Percentiles rank a stretch among this genome's conserved stretches.
Evolutionary conservation across 2,113 vertebrate species (phyloP).

Genomic region (Pristiophorus japonicus): DNA sequence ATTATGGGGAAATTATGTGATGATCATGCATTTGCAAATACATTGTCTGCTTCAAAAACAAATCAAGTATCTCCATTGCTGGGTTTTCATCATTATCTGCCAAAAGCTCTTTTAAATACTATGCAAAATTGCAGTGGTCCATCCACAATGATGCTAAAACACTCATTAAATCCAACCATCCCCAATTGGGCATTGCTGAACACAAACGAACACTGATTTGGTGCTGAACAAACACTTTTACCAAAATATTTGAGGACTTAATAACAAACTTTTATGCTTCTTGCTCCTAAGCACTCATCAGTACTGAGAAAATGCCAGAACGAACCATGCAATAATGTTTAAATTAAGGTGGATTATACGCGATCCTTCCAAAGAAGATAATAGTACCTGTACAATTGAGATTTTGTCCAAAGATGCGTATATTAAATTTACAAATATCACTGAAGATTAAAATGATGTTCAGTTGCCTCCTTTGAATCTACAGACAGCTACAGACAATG

Average conservation of each 20-base stretch:
- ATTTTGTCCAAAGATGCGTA: not conserved
- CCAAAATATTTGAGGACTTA: too few species aligned
- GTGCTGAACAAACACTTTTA: too few species aligned
- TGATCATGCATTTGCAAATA: not conserved
- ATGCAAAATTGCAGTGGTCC: not conserved
- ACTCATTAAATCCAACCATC: not conserved
- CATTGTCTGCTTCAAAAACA: not conserved
- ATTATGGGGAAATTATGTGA: not conserved
- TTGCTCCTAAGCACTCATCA: not conserved
- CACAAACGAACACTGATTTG: too few species aligned
- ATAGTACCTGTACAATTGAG: not conserved
- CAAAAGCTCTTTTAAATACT: not conserved
- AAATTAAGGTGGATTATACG: not conserved
- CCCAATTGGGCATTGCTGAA: not conserved
- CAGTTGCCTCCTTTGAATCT: not conserved
- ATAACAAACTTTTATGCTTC: not conserved
- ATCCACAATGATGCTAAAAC: not conserved
- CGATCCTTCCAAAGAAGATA: not conserved
- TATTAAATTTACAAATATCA: not conserved
- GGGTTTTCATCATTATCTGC: not conserved
- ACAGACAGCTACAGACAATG: too few species aligned
- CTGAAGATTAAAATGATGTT: not conserved
- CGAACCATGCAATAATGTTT: not conserved
- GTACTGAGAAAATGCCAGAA: not conserved
- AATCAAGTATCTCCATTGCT: not conserved